Base-by-base conservation (phyloP, 2,888 invertebrate genomes). In the Ectropis crepuscularia region DNA sequence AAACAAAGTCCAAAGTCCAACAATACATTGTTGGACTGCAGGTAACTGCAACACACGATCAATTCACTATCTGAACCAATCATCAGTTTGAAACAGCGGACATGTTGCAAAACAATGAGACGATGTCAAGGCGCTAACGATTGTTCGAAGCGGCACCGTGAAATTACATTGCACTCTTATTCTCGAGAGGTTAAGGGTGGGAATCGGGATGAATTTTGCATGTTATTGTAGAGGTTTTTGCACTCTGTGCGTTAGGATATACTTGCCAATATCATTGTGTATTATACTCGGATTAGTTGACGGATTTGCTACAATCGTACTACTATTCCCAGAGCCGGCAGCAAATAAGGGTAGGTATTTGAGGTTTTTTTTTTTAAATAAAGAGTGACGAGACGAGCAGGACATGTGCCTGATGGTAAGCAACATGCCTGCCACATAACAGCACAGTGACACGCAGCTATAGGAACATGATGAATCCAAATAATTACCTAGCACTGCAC, bases 121-220 rank as follows among this genome's bases (percentile, higher is more conserved):
- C 68, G 76, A 75, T 86, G 88, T 87, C 88, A 88, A 88, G 88
- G 87, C 49, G 65, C 63, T 75, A 75, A 80, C 77, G 75, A 83
- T 85, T 82, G 82, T 72, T 61, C 50, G 69, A 75, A 63, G 59
- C 74, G 58, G 74, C 72, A 74, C 71, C 79, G 72, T 83, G 78
- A 81, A 79, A 67, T 65, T n/a, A 6, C 12, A 49, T 53, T 37
- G 50, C 60, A 57, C 16, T 66, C 61, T 57, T 76, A 71, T 69
- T 9, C 10, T 5, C 0, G 48, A 0, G 5, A 37, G 0, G 9
- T 0, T 68, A 69, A 71, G 53, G 50, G 63, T 54, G n/a, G 59
- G 43, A 65, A 49, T 61, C 37, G n/a, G 38, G 11, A 6, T 38
- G 11, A 9, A 9, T 9, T 10, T 51, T 36, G 8, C 55, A 42